Percentiles rank a stretch among this genome's conserved stretches.
Conservation (phyloP, 2,113 vertebrate species). For the Rhinolophus ferrumequinum region DNA sequence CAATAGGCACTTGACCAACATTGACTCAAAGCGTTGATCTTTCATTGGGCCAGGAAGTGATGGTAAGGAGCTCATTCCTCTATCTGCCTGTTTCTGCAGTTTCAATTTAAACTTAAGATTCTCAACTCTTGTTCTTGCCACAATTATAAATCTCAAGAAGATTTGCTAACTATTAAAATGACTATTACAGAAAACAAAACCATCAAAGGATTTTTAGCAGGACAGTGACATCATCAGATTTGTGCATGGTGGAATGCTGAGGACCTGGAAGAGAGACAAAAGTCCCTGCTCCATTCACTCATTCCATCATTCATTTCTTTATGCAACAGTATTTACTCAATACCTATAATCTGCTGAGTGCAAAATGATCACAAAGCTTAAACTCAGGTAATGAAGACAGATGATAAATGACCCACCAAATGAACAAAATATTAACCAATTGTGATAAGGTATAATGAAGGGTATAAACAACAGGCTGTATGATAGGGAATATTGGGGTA, state of each 20-base stretch:
- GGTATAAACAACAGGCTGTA: not conserved
- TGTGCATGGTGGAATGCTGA: not conserved
- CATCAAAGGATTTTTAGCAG: constrained; percentile 8
- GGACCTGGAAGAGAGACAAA: constrained; percentile 19
- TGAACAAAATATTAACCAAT: not conserved
- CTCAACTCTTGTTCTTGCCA: constrained; percentile 10
- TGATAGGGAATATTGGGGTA: not conserved
- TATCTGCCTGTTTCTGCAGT: not conserved
- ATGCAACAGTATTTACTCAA: not conserved
- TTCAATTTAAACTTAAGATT: not conserved
- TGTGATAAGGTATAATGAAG: not conserved
- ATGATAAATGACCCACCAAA: constrained; percentile 23
- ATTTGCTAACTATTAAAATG: not conserved
- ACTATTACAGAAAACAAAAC: not conserved
- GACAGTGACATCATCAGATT: not conserved
- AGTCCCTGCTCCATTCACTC: not conserved
- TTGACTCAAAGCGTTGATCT: not conserved
- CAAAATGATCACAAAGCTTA: not conserved
- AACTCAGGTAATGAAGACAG: not conserved
- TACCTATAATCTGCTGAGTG: constrained; percentile 2
- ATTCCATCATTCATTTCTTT: constrained; percentile 25
- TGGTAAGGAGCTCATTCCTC: not conserved
- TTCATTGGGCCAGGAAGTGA: not conserved
- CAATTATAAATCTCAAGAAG: not conserved
- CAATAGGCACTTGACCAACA: not conserved